Evolutionary conservation across 2,888 invertebrate species (phyloP).

Genomic region (Candidula unifasciata): DNA sequence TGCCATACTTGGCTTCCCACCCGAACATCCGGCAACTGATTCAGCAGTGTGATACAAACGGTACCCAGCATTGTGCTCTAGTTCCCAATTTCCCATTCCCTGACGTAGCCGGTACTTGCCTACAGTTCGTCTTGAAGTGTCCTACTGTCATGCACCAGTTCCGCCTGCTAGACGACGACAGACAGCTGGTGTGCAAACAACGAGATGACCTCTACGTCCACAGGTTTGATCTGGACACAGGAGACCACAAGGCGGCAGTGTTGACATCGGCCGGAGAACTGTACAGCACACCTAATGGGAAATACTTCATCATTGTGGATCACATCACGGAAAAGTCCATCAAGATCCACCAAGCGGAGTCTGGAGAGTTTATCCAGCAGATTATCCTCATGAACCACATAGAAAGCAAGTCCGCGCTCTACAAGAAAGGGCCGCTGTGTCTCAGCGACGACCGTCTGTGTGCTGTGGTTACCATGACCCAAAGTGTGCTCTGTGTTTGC

Average conservation of each 20-base stretch:
- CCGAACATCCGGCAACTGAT: slow-evolving; percentile 73
- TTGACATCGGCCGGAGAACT: slow-evolving; percentile 74
- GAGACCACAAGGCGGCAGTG: slow-evolving; percentile 66
- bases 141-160: slow-evolving; percentile 61
- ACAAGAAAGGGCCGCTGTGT: slow-evolving; percentile 67
- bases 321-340: slow-evolving; percentile 73
- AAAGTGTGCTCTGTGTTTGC: slow-evolving; percentile 74
- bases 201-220: slow-evolving; percentile 65
- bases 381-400: slow-evolving; percentile 75
- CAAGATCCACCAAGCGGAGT: slow-evolving; percentile 73
- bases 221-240: slow-evolving; percentile 70
- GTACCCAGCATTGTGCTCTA: slow-evolving; percentile 71
- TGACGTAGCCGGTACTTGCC: slow-evolving; percentile 73
- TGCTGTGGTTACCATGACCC: slow-evolving; percentile 71
- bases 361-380: slow-evolving; percentile 73
- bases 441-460: slow-evolving; percentile 70
- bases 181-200: slow-evolving; percentile 68
- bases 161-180: slow-evolving; percentile 62
- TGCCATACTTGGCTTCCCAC: slow-evolving; percentile 73
- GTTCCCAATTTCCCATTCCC: slow-evolving; percentile 75
- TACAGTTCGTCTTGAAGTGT: slow-evolving; percentile 68
- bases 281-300: slow-evolving; percentile 66
- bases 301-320: slow-evolving; percentile 72
- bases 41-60: slow-evolving; percentile 72
- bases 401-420: slow-evolving; percentile 65